These are phyloP conservation scores for Corythaeola cristata DNA, from an alignment of 2,113 vertebrate genomes.

Conservation along the genomic window DNA sequence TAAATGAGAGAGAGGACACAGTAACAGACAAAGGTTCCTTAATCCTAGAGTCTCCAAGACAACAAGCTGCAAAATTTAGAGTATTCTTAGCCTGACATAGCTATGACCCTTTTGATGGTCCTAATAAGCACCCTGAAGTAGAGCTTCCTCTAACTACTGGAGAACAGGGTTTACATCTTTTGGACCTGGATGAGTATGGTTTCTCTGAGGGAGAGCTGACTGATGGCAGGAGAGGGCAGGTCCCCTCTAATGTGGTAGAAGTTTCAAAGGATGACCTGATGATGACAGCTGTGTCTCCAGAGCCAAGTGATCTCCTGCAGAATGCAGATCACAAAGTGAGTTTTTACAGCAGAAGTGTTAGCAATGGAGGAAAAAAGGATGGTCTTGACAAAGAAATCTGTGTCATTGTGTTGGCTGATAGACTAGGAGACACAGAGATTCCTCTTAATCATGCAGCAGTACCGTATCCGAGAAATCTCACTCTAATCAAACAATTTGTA, in stretches of 20 bases:
- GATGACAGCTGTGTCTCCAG: slow-evolving; percentile 66
- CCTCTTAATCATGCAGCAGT: slow-evolving; percentile 73
- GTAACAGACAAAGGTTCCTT: slow-evolving; percentile 75
- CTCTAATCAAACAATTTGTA: slow-evolving; percentile 83
- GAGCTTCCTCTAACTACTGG: slow-evolving; percentile 82
- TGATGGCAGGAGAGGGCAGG: slow-evolving; percentile 82
- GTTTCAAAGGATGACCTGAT: slow-evolving; percentile 77
- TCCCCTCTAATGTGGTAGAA: slow-evolving; percentile 82
- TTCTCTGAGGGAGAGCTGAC: slow-evolving; percentile 88
- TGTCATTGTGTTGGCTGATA: slow-evolving; percentile 75
- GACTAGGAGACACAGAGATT: slow-evolving; percentile 75
- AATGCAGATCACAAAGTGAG: slow-evolving; percentile 77
- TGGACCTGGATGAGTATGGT: slow-evolving; percentile 83
- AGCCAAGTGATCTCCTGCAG: slow-evolving; percentile 72
- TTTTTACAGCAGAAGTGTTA: slow-evolving; percentile 78
- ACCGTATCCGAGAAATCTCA: slow-evolving; percentile 85
- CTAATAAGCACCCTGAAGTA: slow-evolving; percentile 81
- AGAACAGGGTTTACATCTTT: slow-evolving; percentile 82
- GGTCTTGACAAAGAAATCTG: slow-evolving; percentile 40
- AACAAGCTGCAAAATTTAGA: slow-evolving; percentile 75
- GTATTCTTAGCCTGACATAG: slow-evolving; percentile 83
- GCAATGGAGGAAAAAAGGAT: slow-evolving; percentile 65
- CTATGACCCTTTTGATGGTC: slow-evolving; percentile 83
- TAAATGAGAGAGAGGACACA: slow-evolving; percentile 80
- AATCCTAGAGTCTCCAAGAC: slow-evolving; percentile 60